Conservation (phyloP, 2,113 vertebrate genomes). For the Apodemus speciosus region DNA sequence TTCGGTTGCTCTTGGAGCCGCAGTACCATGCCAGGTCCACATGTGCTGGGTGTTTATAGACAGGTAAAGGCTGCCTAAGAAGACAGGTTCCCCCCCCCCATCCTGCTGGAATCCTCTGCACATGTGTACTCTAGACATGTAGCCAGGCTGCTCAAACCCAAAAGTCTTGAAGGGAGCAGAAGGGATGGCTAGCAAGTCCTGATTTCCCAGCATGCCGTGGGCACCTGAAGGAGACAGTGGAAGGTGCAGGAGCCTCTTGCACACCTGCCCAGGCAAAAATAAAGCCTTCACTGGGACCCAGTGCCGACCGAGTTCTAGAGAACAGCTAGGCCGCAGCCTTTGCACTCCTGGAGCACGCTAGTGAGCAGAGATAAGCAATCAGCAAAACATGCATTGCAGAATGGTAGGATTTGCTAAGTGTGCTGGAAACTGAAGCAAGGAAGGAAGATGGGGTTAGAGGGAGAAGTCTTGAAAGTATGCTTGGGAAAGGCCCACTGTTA, state of each 20-base stretch:
- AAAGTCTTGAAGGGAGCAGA: background rate
- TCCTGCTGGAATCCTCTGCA: background rate
- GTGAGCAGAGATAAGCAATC: background rate
- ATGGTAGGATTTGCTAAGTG: background rate
- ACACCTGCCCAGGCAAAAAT: background rate
- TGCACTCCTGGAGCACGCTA: background rate
- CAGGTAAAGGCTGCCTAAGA: background rate
- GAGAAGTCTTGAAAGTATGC: background rate
- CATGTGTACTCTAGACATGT: background rate
- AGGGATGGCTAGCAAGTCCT: background rate
- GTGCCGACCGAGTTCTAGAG: background rate
- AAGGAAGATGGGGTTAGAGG: background rate
- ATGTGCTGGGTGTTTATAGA: background rate
- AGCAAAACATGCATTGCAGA: rapidly evolving
- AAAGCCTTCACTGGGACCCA: background rate
- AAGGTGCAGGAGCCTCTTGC: background rate
- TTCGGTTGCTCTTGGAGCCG: background rate
- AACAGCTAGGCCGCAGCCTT: too few species aligned
- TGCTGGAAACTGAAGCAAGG: background rate
- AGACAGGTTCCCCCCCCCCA: background rate
- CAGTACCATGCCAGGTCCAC: background rate
- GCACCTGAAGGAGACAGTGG: background rate
- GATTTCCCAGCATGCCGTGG: background rate
- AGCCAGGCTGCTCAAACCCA: background rate
- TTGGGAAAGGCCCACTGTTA: background rate